Conservation (phyloP, 2,113 vertebrate genomes). For the Thamnophis sirtalis region DNA sequence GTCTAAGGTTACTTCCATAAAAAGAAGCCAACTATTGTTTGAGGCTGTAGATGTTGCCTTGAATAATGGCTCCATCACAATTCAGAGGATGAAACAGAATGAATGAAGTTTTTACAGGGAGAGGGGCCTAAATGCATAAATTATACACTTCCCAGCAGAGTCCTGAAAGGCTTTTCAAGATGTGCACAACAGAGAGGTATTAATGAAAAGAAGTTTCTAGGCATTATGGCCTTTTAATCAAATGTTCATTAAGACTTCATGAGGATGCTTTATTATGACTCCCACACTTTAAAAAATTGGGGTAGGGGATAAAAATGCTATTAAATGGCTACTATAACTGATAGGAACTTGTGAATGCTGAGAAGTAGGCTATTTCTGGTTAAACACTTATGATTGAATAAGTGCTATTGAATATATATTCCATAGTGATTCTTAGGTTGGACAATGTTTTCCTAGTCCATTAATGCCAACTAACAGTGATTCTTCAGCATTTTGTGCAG, state of each 20-base stretch:
- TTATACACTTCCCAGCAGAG: not conserved
- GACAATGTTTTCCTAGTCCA: not conserved
- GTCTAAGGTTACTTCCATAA: not conserved
- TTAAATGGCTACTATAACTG: not conserved
- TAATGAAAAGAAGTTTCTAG: not conserved
- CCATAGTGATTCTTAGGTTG: not conserved
- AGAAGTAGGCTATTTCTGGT: not conserved
- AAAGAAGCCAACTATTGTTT: not conserved
- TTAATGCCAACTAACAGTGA: not conserved
- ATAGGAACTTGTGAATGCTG: not conserved
- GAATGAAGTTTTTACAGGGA: not conserved
- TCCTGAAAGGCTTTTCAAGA: not conserved
- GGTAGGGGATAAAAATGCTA: not conserved
- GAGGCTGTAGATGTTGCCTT: not conserved
- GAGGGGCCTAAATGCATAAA: not conserved
- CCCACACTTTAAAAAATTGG: not conserved
- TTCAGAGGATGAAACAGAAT: not conserved
- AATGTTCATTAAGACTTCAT: conserved; percentile 13
- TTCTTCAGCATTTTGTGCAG: not conserved
- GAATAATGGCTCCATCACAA: not conserved
- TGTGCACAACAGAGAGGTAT: not conserved
- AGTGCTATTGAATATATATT: not conserved
- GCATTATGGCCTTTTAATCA: not conserved
- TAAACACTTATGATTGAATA: not conserved
- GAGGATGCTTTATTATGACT: not conserved